Evolutionary conservation across 2,113 vertebrate species (phyloP).

Genomic region (Lamprotornis superbus): DNA sequence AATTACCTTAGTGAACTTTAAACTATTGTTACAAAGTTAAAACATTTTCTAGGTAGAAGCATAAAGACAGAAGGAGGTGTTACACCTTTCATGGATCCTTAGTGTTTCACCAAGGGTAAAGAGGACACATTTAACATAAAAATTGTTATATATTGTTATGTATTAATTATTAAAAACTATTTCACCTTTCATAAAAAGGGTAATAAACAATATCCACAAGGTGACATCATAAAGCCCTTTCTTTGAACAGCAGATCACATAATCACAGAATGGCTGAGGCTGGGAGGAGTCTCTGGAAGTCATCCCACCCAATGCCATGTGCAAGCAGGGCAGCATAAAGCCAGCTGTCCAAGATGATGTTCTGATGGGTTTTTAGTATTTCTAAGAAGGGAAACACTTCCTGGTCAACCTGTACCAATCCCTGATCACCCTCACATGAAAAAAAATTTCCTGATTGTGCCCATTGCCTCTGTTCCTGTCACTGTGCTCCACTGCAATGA

Average conservation of each 20-base stretch:
- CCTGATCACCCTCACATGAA: background rate
- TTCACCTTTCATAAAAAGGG: background rate
- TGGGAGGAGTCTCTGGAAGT: background rate
- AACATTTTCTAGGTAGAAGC: background rate
- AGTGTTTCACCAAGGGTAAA: background rate
- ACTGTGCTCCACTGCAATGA: background rate
- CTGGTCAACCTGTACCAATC: background rate
- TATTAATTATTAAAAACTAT: background rate
- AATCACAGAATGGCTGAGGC: background rate
- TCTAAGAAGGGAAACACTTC: background rate
- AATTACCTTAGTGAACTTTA: background rate
- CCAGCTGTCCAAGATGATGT: accelerated
- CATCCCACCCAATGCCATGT: background rate
- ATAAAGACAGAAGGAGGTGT: background rate
- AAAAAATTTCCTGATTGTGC: background rate
- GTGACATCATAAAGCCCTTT: background rate
- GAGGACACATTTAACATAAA: background rate
- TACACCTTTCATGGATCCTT: background rate
- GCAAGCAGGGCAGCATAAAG: background rate
- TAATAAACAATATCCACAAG: background rate
- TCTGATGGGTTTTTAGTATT: accelerated
- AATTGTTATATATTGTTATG: background rate
- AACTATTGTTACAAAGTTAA: background rate
- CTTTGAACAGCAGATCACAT: background rate
- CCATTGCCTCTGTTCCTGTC: background rate